Base-by-base conservation (phyloP, 2,888 invertebrate genomes). In the Melangyna quadrimaculata region DNA sequence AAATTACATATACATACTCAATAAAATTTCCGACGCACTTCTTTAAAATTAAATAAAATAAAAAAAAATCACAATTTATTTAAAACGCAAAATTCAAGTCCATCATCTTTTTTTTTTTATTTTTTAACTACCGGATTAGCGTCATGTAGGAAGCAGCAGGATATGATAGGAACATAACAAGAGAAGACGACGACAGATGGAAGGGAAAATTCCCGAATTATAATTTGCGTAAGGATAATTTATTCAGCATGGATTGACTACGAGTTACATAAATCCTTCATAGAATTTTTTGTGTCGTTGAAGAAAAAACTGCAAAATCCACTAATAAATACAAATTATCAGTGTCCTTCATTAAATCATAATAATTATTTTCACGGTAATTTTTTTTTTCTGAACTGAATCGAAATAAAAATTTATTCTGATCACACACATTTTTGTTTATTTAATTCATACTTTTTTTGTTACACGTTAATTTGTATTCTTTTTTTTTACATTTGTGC, bases 201-300 rank as follows among this genome's bases (percentile, higher is more conserved):
- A 55, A 55, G 35, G 57, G 81, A 78, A 82, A 48, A 43, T 82
- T 78, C 82, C 59, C 72, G 82, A 82, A 82, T n/a, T n/a, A n/a
- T 43, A 61, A 57, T 59, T 67, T 53, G 53, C 71, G 12, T 29
- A 78, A 69, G 78, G 82, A 82, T 82, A 67, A 72, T 37, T 67
- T 72, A 59, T 72, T 75, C 75, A 19, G 12, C 10, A 65, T 75
- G 63, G n/a, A 65, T 55, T 29, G 45, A 32, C 17, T 32, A n/a
- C 9, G 40, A 40, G 72, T 72, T 82, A 82, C 61, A 73, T 82
- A 82, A 78, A 82, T 69, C 72, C 67, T 82, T 17, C 24, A 32
- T 55, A 32, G 3, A 27, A 27, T 24, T 51, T 79, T 61, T 51
- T 22, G 14, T 51, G 0, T 7, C 8, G 10, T 69, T 10, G 14